Evolutionary conservation across 2,113 vertebrate species (phyloP), one percentile per base, ranked within the genome.

Genomic region (Vombatus ursinus): DNA sequence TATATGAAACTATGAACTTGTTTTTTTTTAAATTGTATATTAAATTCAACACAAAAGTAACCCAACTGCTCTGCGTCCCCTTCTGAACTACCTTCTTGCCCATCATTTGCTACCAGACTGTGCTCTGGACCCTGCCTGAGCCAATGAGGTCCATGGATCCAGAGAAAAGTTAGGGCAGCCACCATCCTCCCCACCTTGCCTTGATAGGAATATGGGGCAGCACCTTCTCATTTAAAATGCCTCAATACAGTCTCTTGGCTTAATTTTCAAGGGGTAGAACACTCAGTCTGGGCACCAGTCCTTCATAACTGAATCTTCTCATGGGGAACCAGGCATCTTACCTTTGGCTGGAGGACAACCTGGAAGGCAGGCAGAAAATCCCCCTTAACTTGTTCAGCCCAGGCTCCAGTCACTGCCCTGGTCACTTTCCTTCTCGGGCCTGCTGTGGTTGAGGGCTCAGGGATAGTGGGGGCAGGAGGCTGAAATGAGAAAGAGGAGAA

Each of bases 401-500:
- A 54, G 50, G 89, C 50, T 91, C 68, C 19, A 84, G 68, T n/a
- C 1, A 19, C 16, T 31, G 57, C 54, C 53, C 50, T 47, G 37
- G 94, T 93, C 9, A 23, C 89, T 57, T 92, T 96, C 94, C 94
- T 11, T 52, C 68, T 16, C 19, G n/a, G 37, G 90, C 91, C 52
- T 0, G 6, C 44, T 14, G 93, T 9, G n/a, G 90, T 51, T 22
- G 51, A 84, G 44, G 28, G 53, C 94, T 97, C 90, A 90, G 93
- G 54, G 52, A 57, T 93, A 94, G 47, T 54, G 91, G 91, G 68
- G 8, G 22, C 93, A 92, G 95, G 95, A 93, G 94, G 94, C 97
- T 98, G 94, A 90, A 47, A 90, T 26, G 54, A 95, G 49, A 93
- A 90, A 96, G 52, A 93, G 19, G 44, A 95, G 49, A 37, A 0